These are phyloP conservation scores for Polyodon spathula DNA, from an alignment of 2,113 vertebrate species.

Conservation along the genomic window DNA sequence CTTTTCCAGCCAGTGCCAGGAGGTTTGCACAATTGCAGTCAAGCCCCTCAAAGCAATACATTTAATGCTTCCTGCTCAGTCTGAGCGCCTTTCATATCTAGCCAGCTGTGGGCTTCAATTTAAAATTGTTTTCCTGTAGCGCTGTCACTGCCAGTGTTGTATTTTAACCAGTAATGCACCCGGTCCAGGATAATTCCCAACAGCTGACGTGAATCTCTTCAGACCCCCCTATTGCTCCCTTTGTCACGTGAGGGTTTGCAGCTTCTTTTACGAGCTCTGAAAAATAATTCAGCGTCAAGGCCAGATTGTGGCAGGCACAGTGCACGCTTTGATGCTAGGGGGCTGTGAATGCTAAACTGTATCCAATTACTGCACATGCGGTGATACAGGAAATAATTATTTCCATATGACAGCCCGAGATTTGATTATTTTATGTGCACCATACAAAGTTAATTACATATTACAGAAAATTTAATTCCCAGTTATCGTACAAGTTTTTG, in stretches of 20 bases:
- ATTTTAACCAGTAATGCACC: conserved; percentile 16
- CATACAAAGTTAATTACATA: conserved; percentile 32
- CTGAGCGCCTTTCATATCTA: conserved; percentile 20
- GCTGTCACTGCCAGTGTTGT: conserved; percentile 21
- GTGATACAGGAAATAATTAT: conserved; percentile 42
- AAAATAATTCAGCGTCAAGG: conserved; percentile 47
- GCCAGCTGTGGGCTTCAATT: conserved; percentile 19
- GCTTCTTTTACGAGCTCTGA: conserved; percentile 39
- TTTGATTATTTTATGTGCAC: conserved; percentile 39
- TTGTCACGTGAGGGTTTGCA: conserved; percentile 29
- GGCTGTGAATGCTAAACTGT: conserved; percentile 61
- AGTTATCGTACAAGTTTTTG: conserved; percentile 22
- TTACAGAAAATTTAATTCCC: conserved; percentile 16
- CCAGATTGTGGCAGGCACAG: conserved; percentile 48
- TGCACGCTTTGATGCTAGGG: conserved; percentile 48
- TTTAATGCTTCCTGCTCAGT: conserved; percentile 43
- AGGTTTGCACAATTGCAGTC: conserved; percentile 12
- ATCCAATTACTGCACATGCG: conserved; percentile 56
- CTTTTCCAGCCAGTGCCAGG: conserved; percentile 12
- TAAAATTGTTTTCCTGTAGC: conserved; percentile 11
- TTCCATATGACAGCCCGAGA: conserved; percentile 46
- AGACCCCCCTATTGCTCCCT: conserved; percentile 26
- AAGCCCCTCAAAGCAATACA: conserved; percentile 25
- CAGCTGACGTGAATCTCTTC: conserved; percentile 3
- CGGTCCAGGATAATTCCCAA: conserved; percentile 8